Evolutionary conservation across 2,113 vertebrate species (phyloP), one percentile per base, ranked within the genome.

Genomic region (Narcine bancroftii): DNA sequence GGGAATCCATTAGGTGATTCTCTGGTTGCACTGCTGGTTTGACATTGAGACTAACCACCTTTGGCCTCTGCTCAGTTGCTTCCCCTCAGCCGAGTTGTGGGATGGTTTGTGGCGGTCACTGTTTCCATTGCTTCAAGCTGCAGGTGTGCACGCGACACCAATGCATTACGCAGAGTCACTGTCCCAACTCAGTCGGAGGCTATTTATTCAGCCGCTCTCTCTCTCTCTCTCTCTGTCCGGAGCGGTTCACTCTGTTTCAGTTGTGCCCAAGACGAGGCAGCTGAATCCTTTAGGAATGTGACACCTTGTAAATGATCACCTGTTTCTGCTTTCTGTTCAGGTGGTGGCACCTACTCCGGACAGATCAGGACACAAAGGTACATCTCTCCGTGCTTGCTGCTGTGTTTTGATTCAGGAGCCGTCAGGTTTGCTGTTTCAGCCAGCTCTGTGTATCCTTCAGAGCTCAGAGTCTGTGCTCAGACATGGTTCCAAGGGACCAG

Each of bases 271-370:
- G 53, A n/a, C 29, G 42, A 87, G 53, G 33, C 53, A 56, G 29
- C 6, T n/a, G 19, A n/a, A 36, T 21, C 21, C 17, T 21, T 26
- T 33, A 45, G 33, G 6, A 21, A 81, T 29, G 47, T 50, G 77
- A 53, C 26, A 45, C 3, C n/a, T 17, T 3, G 42, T 24, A 47
- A 33, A 0, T 53, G 77, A 85, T 60, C 53, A 85, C 36, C 56
- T 91, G 87, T 91, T 66, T 87, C 60, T 45, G 9, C 39, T 91
- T 2, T 91, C 69, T 91, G 39, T 69, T 71, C 29, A 91, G 89
- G 89, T 71, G 24, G 39, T 33, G 24, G 39, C 10, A 24, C 26
- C 36, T 71, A 26, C 65, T 33, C 11, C 65, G 71, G 42, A 45
- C 21, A 91, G 60, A 71, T 10, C 66, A 29, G 39, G 21, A 91